Evolutionary conservation across 1,140 invertebrate species (phyloP).

Genomic region (Leptonema lineaticorne): DNA sequence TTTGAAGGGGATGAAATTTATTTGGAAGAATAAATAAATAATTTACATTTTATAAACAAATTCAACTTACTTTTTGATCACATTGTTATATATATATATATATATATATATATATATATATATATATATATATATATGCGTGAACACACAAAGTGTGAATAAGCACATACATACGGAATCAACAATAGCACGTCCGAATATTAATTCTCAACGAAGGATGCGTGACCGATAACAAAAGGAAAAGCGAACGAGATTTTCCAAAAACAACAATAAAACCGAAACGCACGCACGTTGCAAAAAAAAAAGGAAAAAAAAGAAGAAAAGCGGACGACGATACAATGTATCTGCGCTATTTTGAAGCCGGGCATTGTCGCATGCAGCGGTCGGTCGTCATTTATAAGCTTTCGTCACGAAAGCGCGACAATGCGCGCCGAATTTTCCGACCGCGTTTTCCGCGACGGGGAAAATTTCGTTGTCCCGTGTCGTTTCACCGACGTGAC

Average conservation of each 20-base stretch:
- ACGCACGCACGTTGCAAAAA: slow-evolving; percentile 6
- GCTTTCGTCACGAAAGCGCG: slow-evolving; percentile 24
- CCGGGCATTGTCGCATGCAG: no score
- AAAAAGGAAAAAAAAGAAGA: not conserved
- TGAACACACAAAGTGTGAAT: no score
- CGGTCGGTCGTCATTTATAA: no score
- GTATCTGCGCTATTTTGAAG: slow-evolving; percentile 12
- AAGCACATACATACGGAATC: not conserved
- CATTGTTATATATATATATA: not conserved
- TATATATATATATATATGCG: not conserved
- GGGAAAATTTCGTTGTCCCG: not conserved
- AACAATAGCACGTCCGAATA: not conserved
- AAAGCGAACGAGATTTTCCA: slow-evolving; percentile 12
- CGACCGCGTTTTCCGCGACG: not conserved
- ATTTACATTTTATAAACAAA: no score
- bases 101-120: not conserved
- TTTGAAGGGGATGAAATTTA: no score
- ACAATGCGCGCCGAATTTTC: slow-evolving; percentile 8
- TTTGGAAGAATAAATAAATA: no score
- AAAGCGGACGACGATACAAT: no score
- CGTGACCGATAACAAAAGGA: slow-evolving; percentile 27
- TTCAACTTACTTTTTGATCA: no score
- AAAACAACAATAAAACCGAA: slow-evolving; percentile 34
- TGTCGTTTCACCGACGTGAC: no score
- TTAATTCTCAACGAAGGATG: slow-evolving; percentile 25